phyloP scores from a whole-genome alignment of 1,140 invertebrate species.

The Arctopsyche grandis region DNA sequence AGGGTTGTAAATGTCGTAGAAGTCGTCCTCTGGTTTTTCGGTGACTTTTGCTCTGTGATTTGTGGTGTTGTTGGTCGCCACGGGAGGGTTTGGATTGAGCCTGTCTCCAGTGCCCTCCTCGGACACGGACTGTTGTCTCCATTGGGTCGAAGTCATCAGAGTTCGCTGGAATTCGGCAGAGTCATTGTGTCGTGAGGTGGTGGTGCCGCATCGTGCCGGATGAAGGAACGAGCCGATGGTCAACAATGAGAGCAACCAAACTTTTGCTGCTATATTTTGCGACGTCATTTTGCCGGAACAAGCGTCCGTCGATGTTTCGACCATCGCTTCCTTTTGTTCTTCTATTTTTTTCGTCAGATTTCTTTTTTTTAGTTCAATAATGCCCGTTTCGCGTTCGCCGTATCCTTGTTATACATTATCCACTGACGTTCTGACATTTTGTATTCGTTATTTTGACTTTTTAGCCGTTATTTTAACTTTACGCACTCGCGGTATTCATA shows the following conservation, averaged over 20 bases:
- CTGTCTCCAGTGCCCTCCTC: slow-evolving; percentile 16
- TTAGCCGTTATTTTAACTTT: too few relatives aligned
- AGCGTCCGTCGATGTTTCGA: neutral
- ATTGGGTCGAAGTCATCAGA: slow-evolving; percentile 33
- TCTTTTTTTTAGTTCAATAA: neutral
- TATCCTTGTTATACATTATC: neutral
- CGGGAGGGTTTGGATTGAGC: neutral
- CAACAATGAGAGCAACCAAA: slow-evolving; percentile 48
- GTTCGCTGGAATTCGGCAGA: slow-evolving; percentile 42
- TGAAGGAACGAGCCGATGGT: slow-evolving; percentile 9
- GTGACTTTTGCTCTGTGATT: neutral
- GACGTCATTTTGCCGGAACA: slow-evolving; percentile 33
- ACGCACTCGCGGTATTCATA: too few relatives aligned
- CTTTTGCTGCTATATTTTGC: slow-evolving; percentile 33
- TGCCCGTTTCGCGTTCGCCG: neutral
- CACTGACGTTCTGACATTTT: too few relatives aligned
- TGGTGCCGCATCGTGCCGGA: slow-evolving; percentile 31
- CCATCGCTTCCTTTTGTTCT: slow-evolving; percentile 6
- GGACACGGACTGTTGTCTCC: slow-evolving; percentile 38
- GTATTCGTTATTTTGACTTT: too few relatives aligned
- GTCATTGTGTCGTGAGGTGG: slow-evolving; percentile 51
- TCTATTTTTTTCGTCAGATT: neutral
- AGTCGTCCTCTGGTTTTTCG: slow-evolving; percentile 33
- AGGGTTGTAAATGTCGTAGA: slow-evolving; percentile 41
- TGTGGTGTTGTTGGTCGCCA: neutral